Base-by-base conservation (phyloP, 2,888 invertebrate species). In the Diploptera punctata region DNA sequence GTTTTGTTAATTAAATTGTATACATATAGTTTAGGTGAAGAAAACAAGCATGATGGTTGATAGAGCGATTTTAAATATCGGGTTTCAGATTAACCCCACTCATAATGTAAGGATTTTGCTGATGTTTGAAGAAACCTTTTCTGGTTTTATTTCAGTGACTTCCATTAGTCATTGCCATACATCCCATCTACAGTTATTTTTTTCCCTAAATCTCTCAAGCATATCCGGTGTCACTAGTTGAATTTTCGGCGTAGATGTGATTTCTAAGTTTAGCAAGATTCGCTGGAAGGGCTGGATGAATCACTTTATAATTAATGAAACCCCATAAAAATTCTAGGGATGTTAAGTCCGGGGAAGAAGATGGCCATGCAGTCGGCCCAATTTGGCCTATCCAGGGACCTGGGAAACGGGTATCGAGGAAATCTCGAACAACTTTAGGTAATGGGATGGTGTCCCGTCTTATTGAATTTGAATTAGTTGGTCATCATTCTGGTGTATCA, bases 251-350 rank as follows among this genome's bases (percentile, higher is more conserved):
- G 7, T 52, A 19, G 18, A 18, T 5, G 5, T n/a, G 21, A 52
- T 52, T 18, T 52, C 54, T 52, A 19, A 52, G 54, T 16, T 52
- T 5, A 19, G 54, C 26, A 61, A 61, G 10, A 61, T 21, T 61
- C 5, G 26, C 29, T 61, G n/a, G 38, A 5, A 38, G 13, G n/a
- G n/a, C n/a, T n/a, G n/a, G n/a, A n/a, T n/a, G 38, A 38, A 9
- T 9, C 38, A 38, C 38, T 38, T 9, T 5, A 38, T 38, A 5
- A 38, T 38, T 38, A 38, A 38, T 38, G 38, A 38, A 38, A 38
- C 38, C 38, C 7, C 38, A 38, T 5, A 38, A 38, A 38, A 38
- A 38, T 13, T 38, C 7, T 5, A 9, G 38, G 38, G 38, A 13
- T 38, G 5, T 38, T 13, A 38, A 38, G 13, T 38, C 38, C 13